Conservation (phyloP, 2,797 vertebrate species). For the Varecia variegata region DNA sequence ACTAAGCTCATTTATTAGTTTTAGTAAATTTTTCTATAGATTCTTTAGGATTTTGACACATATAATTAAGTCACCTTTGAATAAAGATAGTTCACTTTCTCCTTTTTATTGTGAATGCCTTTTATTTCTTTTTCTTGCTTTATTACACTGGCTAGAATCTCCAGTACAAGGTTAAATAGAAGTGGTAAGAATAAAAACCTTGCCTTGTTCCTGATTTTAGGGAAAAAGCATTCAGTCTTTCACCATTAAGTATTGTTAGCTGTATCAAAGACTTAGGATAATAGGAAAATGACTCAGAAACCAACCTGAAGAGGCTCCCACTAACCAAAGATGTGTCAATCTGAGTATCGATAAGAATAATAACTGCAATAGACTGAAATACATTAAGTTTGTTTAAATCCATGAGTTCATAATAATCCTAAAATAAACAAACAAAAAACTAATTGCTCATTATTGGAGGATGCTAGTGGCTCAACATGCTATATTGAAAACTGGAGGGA, state of each 20-base stretch:
- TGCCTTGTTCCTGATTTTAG: neutral
- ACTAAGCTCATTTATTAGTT: neutral
- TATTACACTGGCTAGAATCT: neutral
- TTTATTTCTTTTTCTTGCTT: slow-evolving; percentile 41
- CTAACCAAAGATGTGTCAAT: neutral
- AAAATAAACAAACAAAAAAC: neutral
- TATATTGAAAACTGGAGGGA: neutral
- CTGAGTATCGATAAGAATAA: neutral
- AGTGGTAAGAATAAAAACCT: neutral
- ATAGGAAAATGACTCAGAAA: neutral
- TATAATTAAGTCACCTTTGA: neutral
- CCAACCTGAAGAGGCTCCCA: neutral
- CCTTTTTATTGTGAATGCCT: neutral
- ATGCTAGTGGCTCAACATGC: neutral
- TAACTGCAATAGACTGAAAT: neutral
- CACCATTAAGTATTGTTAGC: neutral
- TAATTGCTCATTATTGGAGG: neutral
- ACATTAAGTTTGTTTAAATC: neutral
- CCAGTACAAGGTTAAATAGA: neutral
- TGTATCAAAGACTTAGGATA: neutral
- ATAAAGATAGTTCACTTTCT: neutral
- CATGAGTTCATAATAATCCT: neutral
- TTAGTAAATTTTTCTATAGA: neutral
- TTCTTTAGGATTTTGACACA: neutral
- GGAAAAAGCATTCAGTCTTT: neutral